A percentile compares a stretch with the other conserved stretches of the same genome.
These are phyloP conservation scores for Venustaconcha ellipsiformis DNA, from an alignment of 1,140 invertebrate species.

Conservation along the genomic window DNA sequence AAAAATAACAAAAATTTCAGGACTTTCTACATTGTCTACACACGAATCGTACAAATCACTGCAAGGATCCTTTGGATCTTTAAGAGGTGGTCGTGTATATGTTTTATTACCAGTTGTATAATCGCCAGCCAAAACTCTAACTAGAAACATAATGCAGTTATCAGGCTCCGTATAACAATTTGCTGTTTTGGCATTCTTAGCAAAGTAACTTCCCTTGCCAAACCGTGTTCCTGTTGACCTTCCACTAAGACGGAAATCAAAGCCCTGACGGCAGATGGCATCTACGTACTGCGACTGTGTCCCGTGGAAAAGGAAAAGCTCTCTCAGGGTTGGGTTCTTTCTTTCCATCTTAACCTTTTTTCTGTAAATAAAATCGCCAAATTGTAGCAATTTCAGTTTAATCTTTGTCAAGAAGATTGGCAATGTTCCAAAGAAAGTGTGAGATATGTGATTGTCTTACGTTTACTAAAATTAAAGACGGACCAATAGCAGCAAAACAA, in stretches of 20 bases:
- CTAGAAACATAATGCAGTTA: slow-evolving; percentile 37
- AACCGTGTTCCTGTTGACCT: slow-evolving; percentile 38
- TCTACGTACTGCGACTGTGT: slow-evolving; percentile 21
- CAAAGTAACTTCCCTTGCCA: slow-evolving; percentile 55
- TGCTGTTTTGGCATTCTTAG: slow-evolving; percentile 36
- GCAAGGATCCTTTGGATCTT: slow-evolving; percentile 11
- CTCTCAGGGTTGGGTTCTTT: slow-evolving; percentile 22
- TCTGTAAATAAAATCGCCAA: not conserved
- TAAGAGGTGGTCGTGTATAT: slow-evolving; percentile 39
- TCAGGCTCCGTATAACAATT: slow-evolving; percentile 28
- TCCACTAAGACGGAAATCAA: slow-evolving; percentile 42
- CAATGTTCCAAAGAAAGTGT: too few species aligned
- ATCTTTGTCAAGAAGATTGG: too few species aligned
- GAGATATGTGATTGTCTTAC: too few species aligned
- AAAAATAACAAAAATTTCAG: slow-evolving; percentile 56
- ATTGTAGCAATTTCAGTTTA: too few species aligned
- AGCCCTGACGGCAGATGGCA: slow-evolving; percentile 44
- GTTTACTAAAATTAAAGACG: too few species aligned
- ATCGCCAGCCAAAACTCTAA: slow-evolving; percentile 47
- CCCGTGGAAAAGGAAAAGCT: slow-evolving; percentile 41
- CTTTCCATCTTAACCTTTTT: slow-evolving; percentile 14
- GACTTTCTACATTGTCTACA: slow-evolving; percentile 39
- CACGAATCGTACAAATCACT: slow-evolving; percentile 42
- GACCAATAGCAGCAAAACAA: too few species aligned
- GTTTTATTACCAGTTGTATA: slow-evolving; percentile 24